These are phyloP conservation scores for Umimayanthus kanabou DNA, from an alignment of 92 coral and sea anemone species.

Conservation along the genomic window DNA sequence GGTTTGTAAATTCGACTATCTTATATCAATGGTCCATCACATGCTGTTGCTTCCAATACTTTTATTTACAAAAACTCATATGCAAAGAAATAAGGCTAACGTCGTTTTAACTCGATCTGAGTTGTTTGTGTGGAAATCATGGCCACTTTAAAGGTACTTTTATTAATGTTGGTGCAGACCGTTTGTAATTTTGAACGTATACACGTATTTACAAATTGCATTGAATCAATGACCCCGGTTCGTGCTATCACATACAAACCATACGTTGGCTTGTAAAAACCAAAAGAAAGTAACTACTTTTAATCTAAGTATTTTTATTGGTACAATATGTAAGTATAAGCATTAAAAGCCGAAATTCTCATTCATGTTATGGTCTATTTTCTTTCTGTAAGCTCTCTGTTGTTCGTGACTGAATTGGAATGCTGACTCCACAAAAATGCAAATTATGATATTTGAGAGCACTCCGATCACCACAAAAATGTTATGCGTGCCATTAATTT, in stretches of 20 bases:
- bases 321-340: constrained; percentile 1
- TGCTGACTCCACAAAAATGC: constrained; percentile 46
- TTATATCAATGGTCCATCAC: background rate
- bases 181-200: constrained; percentile 30
- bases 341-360: constrained; percentile 28
- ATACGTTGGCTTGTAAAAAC: constrained; percentile 8
- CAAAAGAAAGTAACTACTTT: background rate
- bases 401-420: background rate
- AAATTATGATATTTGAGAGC: constrained; percentile 20
- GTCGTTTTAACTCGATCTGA: background rate
- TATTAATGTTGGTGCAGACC: constrained; percentile 5
- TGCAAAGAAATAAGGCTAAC: background rate
- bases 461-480: constrained; percentile 11
- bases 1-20: constrained; percentile 15
- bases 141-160: background rate
- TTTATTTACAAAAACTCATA: background rate
- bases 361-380: background rate
- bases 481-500: background rate
- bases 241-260: constrained; percentile 30
- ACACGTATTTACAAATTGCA: constrained; percentile 55
- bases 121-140: background rate
- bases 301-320: constrained; percentile 33
- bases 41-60: background rate
- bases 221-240: constrained; percentile 77
- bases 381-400: background rate